Percentiles rank a stretch among this genome's conserved stretches.
Conservation (phyloP, 2,113 vertebrate species). For the Irena cyanogastra region DNA sequence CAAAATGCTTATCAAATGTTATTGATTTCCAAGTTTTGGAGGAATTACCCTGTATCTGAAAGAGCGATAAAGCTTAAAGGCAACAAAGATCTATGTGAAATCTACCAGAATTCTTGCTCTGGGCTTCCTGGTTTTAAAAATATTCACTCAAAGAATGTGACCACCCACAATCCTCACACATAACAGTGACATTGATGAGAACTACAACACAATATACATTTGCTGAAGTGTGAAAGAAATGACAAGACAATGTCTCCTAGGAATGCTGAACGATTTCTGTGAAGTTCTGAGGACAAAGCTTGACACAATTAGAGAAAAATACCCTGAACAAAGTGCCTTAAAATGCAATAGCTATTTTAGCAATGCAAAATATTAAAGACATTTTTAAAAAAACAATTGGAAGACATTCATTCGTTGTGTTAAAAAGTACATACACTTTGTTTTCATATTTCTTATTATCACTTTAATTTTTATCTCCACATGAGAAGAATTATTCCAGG, state of each 20-base stretch:
- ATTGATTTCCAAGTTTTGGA: not conserved
- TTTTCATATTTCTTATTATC: not conserved
- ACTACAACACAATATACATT: slow-evolving; percentile 37
- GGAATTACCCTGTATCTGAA: not conserved
- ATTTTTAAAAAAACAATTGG: not conserved
- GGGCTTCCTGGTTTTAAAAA: not conserved
- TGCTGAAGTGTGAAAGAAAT: slow-evolving; percentile 41
- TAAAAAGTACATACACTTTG: not conserved
- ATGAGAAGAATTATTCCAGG: not conserved
- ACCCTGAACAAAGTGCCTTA: not conserved
- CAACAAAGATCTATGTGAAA: not conserved
- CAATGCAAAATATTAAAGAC: not conserved
- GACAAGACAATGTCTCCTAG: not conserved
- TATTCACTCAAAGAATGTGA: slow-evolving; percentile 22
- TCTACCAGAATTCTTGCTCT: not conserved
- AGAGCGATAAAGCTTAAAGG: not conserved
- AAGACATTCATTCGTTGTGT: not conserved
- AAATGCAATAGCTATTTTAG: not conserved
- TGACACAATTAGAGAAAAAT: not conserved
- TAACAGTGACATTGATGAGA: slow-evolving; percentile 1
- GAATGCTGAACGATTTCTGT: not conserved
- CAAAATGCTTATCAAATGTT: not conserved
- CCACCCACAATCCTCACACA: slow-evolving; percentile 45
- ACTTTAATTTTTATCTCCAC: not conserved
- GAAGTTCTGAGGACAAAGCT: slow-evolving; percentile 5